A percentile compares a stretch with the other conserved stretches of the same genome.
phyloP scores from a whole-genome alignment of 2,113 vertebrate species.

The human (Homo sapiens) region DNA sequence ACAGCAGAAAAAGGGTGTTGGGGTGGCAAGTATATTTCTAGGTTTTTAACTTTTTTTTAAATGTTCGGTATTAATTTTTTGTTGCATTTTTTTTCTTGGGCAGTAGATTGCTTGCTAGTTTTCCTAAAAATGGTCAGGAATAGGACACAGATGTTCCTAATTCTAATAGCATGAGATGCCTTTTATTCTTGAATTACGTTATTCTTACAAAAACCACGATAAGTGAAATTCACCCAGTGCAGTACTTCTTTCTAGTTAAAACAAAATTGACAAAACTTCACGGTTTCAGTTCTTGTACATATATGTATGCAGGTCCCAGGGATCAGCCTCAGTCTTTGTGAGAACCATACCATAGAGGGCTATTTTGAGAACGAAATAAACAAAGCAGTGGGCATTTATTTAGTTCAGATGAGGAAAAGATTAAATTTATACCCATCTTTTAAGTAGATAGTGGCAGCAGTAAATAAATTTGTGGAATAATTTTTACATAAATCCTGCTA shows the following conservation, averaged over 20 bases:
- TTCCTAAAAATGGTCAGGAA: constrained; percentile 50
- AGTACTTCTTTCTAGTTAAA: not conserved
- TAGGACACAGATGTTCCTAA: constrained; percentile 49
- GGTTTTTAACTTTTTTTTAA: not conserved
- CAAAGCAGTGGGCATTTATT: not conserved
- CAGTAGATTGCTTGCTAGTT: constrained; percentile 6
- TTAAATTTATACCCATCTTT: not conserved
- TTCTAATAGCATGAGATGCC: not conserved
- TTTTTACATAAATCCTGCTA: not conserved
- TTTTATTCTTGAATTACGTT: constrained; percentile 52
- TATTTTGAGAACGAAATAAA: constrained; percentile 2
- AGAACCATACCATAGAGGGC: not conserved
- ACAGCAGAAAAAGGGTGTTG: not conserved
- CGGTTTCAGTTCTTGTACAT: constrained; percentile 5
- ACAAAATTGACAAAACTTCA: not conserved
- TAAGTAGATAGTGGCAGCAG: not conserved
- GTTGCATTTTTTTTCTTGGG: not conserved
- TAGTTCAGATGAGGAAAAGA: not conserved
- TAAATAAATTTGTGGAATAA: constrained; percentile 17
- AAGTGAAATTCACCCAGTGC: constrained; percentile 18
- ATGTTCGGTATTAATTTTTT: not conserved
- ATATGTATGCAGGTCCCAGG: not conserved
- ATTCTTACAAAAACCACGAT: not conserved
- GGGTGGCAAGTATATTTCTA: constrained; percentile 18
- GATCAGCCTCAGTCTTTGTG: not conserved